Evolutionary conservation across 2,888 invertebrate genomes (phyloP), one percentile per base, ranked within the genome.

Genomic region (Apeira syringaria): DNA sequence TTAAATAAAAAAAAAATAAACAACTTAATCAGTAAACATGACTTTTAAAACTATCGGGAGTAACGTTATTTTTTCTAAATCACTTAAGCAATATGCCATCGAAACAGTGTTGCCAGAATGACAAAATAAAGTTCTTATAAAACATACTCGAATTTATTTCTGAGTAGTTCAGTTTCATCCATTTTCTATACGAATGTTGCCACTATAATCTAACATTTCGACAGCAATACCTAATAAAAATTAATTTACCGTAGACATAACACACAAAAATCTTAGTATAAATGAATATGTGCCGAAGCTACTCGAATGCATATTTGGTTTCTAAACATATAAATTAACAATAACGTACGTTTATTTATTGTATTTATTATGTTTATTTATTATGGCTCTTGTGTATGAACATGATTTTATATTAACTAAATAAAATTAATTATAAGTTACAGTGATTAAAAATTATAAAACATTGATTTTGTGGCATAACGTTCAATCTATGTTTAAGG

Each of bases 381-480:
- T 66, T 69, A 74, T 74, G 72, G 71, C 72, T 57, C 59, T 62
- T 51, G 53, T 51, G 53, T 65, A 57, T 59, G 59, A 61, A 68
- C 60, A 65, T 46, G 39, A 58, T 68, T 62, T 59, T 56, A 9
- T 3, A 24, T 61, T 47, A 59, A n/a, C n/a, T n/a, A n/a, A n/a
- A n/a, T n/a, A 59, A 61, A 34, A 12, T 39, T 45, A 45, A 39
- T 18, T 45, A 31, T 58, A 62, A 60, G 54, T 57, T 61, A 56
- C 48, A 55, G 50, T 47, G 56, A 58, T 62, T 60, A 56, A 48
- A 44, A 59, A 51, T 44, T 36, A 46, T 30, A 39, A 27, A 13
- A 45, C n/a, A n/a, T n/a, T n/a, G n/a, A n/a, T n/a, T n/a, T n/a
- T n/a, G n/a, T n/a, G n/a, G n/a, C n/a, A n/a, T n/a, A n/a, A n/a